Percentiles rank a stretch among this genome's conserved stretches.
phyloP scores from a whole-genome alignment of 1,140 invertebrate genomes.

The Drosophila auraria region DNA sequence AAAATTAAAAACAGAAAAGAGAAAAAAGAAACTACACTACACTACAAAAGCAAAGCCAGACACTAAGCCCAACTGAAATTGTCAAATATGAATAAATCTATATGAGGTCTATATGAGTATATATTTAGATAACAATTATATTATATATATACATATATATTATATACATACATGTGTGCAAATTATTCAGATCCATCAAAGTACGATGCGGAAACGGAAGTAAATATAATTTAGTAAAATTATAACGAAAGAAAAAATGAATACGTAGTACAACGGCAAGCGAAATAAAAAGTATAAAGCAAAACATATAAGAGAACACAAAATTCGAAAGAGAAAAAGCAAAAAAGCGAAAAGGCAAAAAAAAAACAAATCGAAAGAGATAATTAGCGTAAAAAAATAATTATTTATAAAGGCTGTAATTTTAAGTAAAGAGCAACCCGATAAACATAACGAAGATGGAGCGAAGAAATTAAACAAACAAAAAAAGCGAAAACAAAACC shows the following conservation, averaged over 20 bases:
- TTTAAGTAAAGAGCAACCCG: slow-evolving; percentile 76
- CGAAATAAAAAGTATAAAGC: slow-evolving; percentile 79
- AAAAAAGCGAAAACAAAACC: slow-evolving; percentile 44
- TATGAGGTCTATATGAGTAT: slow-evolving; percentile 77
- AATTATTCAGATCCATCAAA: slow-evolving; percentile 77
- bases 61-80: slow-evolving; percentile 83
- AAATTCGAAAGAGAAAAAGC: slow-evolving; percentile 30
- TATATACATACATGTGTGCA: slow-evolving; percentile 77
- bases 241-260: slow-evolving; percentile 70
- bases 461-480: slow-evolving; percentile 36
- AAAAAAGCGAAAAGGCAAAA: not conserved
- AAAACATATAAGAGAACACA: slow-evolving; percentile 61
- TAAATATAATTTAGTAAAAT: slow-evolving; percentile 76
- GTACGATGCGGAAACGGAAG: slow-evolving; percentile 52
- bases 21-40: slow-evolving; percentile 62
- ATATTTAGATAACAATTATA: slow-evolving; percentile 83
- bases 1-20: slow-evolving; percentile 7
- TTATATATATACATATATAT: slow-evolving; percentile 63
- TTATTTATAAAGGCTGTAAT: slow-evolving; percentile 85
- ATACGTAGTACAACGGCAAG: slow-evolving; percentile 82
- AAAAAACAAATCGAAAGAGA: slow-evolving; percentile 14
- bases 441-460: slow-evolving; percentile 56
- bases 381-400: slow-evolving; percentile 67
- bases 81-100: slow-evolving; percentile 71
- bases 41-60: slow-evolving; percentile 77